Evolutionary conservation across 1,140 invertebrate species (phyloP), one percentile per base, ranked within the genome.

Genomic region (Drosophila repletoides): DNA sequence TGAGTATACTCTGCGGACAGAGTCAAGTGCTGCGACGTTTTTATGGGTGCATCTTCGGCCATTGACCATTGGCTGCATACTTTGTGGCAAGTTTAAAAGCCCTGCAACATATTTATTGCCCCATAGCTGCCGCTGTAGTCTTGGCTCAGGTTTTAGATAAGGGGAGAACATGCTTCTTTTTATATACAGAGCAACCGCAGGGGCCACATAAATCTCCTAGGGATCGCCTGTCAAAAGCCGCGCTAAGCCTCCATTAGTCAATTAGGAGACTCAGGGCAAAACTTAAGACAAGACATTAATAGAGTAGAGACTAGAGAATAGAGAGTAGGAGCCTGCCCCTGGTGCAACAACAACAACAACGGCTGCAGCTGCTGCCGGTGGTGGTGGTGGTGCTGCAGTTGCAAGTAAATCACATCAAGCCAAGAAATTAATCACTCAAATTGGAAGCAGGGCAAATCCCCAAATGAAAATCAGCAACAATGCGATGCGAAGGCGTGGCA

Each of bases 341-440:
- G 28, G 6, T 22, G 10, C 17, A 6, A n/a, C 21, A 12, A 28
- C 28, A 22, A 10, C 10, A 49, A 61, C 40, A 64, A 26, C 49
- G 48, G 31, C 66, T 46, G 29, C 40, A 12, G 15, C 14, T 14
- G 33, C 12, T 15, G 38, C 49, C 7, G 40, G 26, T 15, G 15
- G n/a, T 14, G 33, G 10, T 15, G 38, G 40, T n/a, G 40, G 26
- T 15, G 21, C 28, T 55, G 49, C 34, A 43, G 31, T 14, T 41
- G 51, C 61, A 79, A 79, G 68, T 81, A 83, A 83, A 83, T 83
- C 77, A 83, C 77, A 70, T 81, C 77, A 83, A 83, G 72, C 48
- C 48, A 58, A 72, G 72, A 83, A 83, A 83, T 83, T 83, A 83
- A 83, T 83, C 77, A 83, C 77, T 83, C 77, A 83, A 71, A 61